Conservation (phyloP, 1,140 invertebrate genomes). For the Bactericera cockerelli region DNA sequence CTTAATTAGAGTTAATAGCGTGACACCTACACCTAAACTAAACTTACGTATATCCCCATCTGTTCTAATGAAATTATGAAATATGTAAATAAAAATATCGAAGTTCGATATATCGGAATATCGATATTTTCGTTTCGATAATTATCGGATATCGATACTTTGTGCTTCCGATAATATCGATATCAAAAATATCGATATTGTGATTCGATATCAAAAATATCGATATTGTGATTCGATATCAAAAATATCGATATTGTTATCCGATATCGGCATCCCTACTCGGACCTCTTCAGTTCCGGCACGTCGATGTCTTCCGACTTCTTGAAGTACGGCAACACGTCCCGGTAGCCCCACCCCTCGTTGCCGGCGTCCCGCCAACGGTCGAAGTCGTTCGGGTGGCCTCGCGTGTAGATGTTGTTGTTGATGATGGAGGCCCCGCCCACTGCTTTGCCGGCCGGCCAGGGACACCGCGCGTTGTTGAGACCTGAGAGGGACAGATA, state of each 20-base stretch:
- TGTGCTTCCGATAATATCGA: too few species aligned
- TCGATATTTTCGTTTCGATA: too few species aligned
- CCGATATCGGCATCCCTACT: constrained; percentile 56
- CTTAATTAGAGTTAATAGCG: constrained; percentile 46
- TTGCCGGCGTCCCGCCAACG: constrained; percentile 52
- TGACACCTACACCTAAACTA: too few species aligned
- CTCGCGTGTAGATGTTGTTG: constrained; percentile 76
- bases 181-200: too few species aligned
- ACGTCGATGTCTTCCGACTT: constrained; percentile 29
- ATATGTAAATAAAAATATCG: too few species aligned
- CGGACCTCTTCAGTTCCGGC: constrained; percentile 30
- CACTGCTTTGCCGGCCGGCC: constrained; percentile 42
- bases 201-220: too few species aligned
- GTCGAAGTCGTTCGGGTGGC: constrained; percentile 58
- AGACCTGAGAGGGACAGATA: constrained; percentile 39
- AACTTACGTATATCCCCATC: too few species aligned
- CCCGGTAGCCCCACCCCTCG: constrained; percentile 39
- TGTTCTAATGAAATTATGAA: too few species aligned
- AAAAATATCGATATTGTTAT: too few species aligned
- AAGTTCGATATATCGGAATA: too few species aligned
- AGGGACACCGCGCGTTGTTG: constrained; percentile 34
- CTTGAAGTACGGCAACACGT: constrained; percentile 43
- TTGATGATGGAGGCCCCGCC: constrained; percentile 68
- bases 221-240: too few species aligned
- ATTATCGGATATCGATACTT: too few species aligned